Conservation (phyloP, 2,888 invertebrate genomes). For the Oithona nana region DNA sequence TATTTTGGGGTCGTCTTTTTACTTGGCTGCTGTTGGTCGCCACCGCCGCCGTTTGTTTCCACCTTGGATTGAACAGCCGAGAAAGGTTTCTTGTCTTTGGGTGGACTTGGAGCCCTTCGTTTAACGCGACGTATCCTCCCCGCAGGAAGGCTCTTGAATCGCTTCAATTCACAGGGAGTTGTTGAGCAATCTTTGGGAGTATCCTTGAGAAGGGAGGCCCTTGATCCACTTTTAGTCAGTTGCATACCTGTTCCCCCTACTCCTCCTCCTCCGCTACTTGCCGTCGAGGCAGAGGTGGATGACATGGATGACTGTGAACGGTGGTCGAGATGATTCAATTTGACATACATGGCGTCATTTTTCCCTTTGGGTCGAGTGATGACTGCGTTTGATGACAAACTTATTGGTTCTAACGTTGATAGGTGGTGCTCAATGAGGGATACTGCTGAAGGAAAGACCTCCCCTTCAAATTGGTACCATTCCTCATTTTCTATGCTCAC, state of each 20-base stretch:
- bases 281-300: neutral
- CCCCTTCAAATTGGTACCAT: constrained; percentile 5
- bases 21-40: too few relatives aligned
- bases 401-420: neutral
- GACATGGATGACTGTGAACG: neutral
- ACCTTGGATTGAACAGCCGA: neutral
- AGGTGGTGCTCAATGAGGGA: neutral
- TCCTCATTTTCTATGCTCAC: neutral
- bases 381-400: neutral
- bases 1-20: neutral
- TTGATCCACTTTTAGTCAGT: neutral
- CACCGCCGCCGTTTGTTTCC: neutral
- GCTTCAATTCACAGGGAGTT: neutral
- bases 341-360: neutral
- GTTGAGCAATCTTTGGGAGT: neutral
- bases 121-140: neutral
- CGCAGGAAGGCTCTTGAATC: neutral
- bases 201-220: neutral
- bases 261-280: neutral
- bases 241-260: too few relatives aligned
- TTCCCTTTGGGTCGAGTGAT: neutral
- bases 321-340: neutral
- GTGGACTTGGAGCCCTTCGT: neutral
- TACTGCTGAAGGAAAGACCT: neutral
- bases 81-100: neutral